These are phyloP conservation scores for Rhinolophus sinicus DNA, from an alignment of 2,113 vertebrate species.

Conservation along the genomic window DNA sequence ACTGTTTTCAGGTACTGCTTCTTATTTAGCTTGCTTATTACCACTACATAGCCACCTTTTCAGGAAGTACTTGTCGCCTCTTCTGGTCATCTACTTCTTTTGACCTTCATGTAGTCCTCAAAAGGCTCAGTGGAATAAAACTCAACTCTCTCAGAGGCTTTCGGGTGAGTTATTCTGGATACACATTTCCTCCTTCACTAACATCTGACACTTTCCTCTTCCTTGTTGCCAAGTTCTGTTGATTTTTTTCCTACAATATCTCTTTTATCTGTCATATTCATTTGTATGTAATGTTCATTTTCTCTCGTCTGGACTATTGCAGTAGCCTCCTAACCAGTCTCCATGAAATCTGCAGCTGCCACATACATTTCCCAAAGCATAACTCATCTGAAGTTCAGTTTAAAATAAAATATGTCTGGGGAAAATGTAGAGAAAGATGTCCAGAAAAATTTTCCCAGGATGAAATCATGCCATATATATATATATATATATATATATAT, in stretches of 20 bases:
- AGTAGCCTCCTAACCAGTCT: not conserved
- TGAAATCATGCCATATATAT: not conserved
- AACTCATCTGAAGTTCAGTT: not conserved
- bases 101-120: not conserved
- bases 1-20: not conserved
- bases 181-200: not conserved
- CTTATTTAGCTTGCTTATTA: not conserved
- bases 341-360: not conserved
- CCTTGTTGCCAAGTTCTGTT: not conserved
- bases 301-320: not conserved
- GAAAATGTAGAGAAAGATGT: not conserved
- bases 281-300: not conserved
- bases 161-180: not conserved
- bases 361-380: not conserved
- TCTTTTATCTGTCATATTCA: not conserved
- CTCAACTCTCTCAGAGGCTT: not conserved
- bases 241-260: not conserved
- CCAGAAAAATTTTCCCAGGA: not conserved
- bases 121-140: not conserved
- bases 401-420: not conserved
- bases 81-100: not conserved
- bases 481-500: not conserved
- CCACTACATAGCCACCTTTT: not conserved
- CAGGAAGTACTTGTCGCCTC: not conserved
- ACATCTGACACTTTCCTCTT: not conserved